Base-by-base conservation (phyloP, 2,888 invertebrate genomes). In the Chromoteleia sp. region DNA sequence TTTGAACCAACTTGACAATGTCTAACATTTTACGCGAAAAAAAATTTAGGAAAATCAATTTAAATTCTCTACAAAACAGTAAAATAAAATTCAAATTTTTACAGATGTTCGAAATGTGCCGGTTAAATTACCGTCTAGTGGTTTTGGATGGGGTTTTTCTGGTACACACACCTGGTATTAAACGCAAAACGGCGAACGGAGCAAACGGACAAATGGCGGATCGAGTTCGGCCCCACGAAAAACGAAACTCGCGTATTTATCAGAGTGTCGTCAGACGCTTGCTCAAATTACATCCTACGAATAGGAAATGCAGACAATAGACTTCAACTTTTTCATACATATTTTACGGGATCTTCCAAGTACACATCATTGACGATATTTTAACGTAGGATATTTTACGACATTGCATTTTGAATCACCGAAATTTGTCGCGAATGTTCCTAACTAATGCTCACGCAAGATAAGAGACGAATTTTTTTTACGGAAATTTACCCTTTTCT, bases 91-190 rank as follows among this genome's bases (percentile, higher is more conserved):
- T 25, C 12, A 17, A 7, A 70, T 52, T 61, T 59, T 50, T 29
- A 12, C 91, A 96, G 96, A 96, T 96, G 95, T 92, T 95, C 87
- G 95, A 96, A 91, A 94, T 96, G 93, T 96, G 96, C 89, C 93
- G 96, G 81, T 93, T 94, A 90, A 94, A 94, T 84, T 96, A 96
- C 89, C 93, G 94, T 54, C 93, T 96, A 90, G 94, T 95, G 77
- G 94, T 96, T 2, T 91, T 96, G 56, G 96, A 96, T 85, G 95
- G 95, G 19, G 96, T 94, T 0, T 96, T 96, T 88, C 93, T 96
- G 48, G 95, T 96, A 25, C 96, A 96, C 89, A 93, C 94, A 0
- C 94, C 94, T 0, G 94, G 94, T 36, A 94, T 94, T 68, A 94
- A 94, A 87, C 88, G 92, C 58, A 92, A 93, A 77, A 89, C 92